Percentiles rank a stretch among this genome's conserved stretches.
Evolutionary conservation across 2,888 invertebrate species (phyloP).

Genomic region (Eupithecia inturbata): DNA sequence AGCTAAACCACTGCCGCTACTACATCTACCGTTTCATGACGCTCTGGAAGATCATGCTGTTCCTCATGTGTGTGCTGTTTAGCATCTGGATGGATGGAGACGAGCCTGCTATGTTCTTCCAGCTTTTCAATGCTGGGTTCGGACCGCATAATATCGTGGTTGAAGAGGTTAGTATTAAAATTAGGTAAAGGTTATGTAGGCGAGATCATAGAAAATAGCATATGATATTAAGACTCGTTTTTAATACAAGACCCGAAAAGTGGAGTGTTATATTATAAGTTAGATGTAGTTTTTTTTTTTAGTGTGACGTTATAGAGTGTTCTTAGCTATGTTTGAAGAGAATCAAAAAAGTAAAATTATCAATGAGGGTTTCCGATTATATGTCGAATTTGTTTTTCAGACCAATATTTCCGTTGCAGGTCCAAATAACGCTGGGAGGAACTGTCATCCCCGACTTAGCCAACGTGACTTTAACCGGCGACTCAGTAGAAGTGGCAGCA

Average conservation of each 20-base stretch:
- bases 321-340: too few species aligned
- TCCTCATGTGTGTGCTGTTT: slow-evolving; percentile 89
- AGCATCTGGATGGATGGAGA: slow-evolving; percentile 90
- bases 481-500: slow-evolving; percentile 89
- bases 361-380: too few species aligned
- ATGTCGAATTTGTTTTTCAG: too few species aligned
- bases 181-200: too few species aligned
- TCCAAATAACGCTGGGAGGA: slow-evolving; percentile 85
- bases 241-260: neutral
- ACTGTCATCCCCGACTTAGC: slow-evolving; percentile 88
- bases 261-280: too few species aligned
- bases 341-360: too few species aligned
- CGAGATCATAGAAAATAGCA: too few species aligned
- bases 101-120: slow-evolving; percentile 90
- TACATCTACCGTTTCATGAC: slow-evolving; percentile 96
- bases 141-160: slow-evolving; percentile 91
- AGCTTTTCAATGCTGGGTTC: slow-evolving; percentile 89
- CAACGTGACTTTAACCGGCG: slow-evolving; percentile 90
- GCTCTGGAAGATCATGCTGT: slow-evolving; percentile 94
- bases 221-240: neutral
- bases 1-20: slow-evolving; percentile 91
- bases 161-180: slow-evolving; percentile 80
- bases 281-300: neutral
- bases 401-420: slow-evolving; percentile 67
- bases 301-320: neutral